Evolutionary conservation across 2,113 vertebrate genomes (phyloP), one percentile per base, ranked within the genome.

Genomic region (Podilymbus podiceps): DNA sequence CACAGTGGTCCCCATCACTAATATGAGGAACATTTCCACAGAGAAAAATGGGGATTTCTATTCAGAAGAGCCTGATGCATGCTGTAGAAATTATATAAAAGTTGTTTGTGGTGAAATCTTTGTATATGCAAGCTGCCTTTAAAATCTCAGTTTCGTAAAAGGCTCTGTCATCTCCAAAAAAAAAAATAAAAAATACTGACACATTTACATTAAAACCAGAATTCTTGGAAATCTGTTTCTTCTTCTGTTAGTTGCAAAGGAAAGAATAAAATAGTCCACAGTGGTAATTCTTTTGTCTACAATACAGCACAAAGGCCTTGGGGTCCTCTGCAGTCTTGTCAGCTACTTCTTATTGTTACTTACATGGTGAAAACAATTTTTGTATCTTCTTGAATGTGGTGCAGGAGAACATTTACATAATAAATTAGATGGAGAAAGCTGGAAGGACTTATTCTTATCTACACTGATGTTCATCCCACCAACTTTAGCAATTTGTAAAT

Each of bases 181-280:
- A 92, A 46, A 38, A 49, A 77, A 91, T 87, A 88, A 92, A 46
- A 38, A 92, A 69, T 42, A 77, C 38, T 33, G 12, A 95, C 66
- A 92, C 24, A 82, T 60, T 89, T 83, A 92, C 81, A 82, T 89
- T 85, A 91, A 82, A 94, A 85, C 10, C 77, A 92, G 69, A 90
- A 84, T 92, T 96, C 83, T 52, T 92, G 69, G 90, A 95, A 96
- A 94, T 75, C 47, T 81, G 27, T 75, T 93, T 88, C 4, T 52
- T 89, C 73, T 87, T 87, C 80, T 93, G 44, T 60, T 80, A 86
- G 82, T 52, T 93, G 68, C 56, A 92, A 93, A 74, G 44, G 64
- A 84, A 71, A 90, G 33, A 81, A 93, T 38, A 93, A 93, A 86
- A 68, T 8, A 60, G 24, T 68, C 76, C 63, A 52, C 84, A 52